Evolutionary conservation across 2,888 invertebrate species (phyloP), one percentile per base, ranked within the genome.

Genomic region (Catocala sponsa): DNA sequence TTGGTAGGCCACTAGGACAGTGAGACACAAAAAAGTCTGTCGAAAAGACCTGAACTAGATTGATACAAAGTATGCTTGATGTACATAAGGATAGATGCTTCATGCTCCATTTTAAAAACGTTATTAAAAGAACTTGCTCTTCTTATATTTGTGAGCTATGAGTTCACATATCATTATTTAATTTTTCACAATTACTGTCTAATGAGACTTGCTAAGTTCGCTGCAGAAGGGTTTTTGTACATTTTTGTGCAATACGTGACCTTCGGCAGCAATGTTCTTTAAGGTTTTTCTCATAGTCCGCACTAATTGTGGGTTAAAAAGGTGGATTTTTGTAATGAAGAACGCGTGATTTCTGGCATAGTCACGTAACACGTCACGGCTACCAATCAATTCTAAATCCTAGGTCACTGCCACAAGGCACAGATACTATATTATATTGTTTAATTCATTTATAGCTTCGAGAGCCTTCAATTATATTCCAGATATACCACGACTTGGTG

Each of bases 391-490:
- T 11, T 47, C 5, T 4, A 7, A 38, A 0, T 5, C 44, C 44
- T 48, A 41, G 48, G 48, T 55, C 48, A 42, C n/a, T 49, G 15
- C 41, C 15, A 25, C 32, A 42, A n/a, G 33, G 48, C 47, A 47
- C 7, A 12, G 32, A 25, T 33, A 49, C 33, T n/a, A 49, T 33
- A 49, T 33, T 11, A 33, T 11, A 25, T 47, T 25, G 47, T 49
- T 49, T 35, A 32, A 49, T 11, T n/a, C 6, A 32, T 33, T 33
- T 33, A 49, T 49, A 32, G 49, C 10, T 49, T n/a, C 4, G 9
- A 25, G 13, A 49, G n/a, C 49, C 49, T 49, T 49, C 49, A 49
- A 49, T 33, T 49, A n/a, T 33, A 38, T 49, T n/a, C 33, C 33
- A 11, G 5, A 33, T 12, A 44, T 6, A 44, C 12, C 44, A 6